Evolutionary conservation across 37 sponge, comb jelly and placozoan genomes (phyloP), one percentile per base, ranked within the genome.

Genomic region (Spongilla lacustris): DNA sequence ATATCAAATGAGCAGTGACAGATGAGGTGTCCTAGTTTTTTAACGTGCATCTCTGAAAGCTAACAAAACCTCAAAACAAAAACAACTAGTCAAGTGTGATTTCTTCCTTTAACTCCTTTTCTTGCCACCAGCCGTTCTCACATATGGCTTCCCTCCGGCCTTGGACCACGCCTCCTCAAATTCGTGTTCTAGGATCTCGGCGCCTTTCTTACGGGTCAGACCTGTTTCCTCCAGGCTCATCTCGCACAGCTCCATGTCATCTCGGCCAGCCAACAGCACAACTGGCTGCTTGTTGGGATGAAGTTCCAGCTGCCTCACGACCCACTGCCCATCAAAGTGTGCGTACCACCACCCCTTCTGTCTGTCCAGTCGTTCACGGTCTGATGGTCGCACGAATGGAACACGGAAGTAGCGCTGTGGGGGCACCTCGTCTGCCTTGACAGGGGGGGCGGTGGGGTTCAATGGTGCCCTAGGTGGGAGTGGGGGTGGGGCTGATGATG

Each of bases 231-330:
- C 92, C 28, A 98, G 84, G 36, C 92, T 93, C 50, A 98, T 78
- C 84, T 96, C 99, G 83, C 99, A 98, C 97, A 98, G 95, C 70
- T 97, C 91, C 87, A 98, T 77, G 89, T 98, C 99, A 71, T 98
- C 87, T 58, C 89, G 87, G 0, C 99, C 99, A 22, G 99, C 99
- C 12, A 95, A 77, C 19, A 97, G 84, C 0, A 95, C 85, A 36
- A 97, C 68, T 0, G 99, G 97, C 24, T 50, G 66, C 67, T 89
- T 89, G 36, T 91, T 94, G 14, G 97, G 94, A 50, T 97, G 97
- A 3, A 98, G 87, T 68, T 98, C 99, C 74, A 98, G 35, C 84
- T 98, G 99, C 14, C 99, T 82, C 37, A 82, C 99, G n/a, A 96
- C 82, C 97, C 97, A 98, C 78, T 97, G 88, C 27, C 99, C 99